Evolutionary conservation across 2,888 invertebrate genomes (phyloP).

Genomic region (Podabrus alpinus): DNA sequence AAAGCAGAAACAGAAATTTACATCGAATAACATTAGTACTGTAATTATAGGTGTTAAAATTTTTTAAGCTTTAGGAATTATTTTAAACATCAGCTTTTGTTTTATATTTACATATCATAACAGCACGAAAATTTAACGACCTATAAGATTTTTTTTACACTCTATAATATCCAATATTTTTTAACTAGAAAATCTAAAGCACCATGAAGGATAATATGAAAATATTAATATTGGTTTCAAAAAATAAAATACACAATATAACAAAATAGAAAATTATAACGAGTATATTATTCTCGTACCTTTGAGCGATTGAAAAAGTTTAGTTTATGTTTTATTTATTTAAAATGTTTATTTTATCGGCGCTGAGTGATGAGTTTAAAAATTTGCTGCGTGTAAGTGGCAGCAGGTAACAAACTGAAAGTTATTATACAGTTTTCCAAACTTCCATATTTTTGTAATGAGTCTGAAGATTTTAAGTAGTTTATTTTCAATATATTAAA

Average conservation of each 20-base stretch:
- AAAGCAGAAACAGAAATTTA: background rate
- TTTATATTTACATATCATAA: background rate
- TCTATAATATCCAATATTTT: background rate
- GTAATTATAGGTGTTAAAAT: background rate
- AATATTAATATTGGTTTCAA: background rate
- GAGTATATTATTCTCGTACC: background rate
- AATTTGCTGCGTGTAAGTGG: background rate
- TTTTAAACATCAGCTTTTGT: background rate
- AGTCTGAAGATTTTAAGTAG: background rate
- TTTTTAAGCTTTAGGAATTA: background rate
- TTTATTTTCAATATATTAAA: background rate
- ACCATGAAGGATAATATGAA: background rate
- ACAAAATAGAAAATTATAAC: background rate
- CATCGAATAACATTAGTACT: background rate
- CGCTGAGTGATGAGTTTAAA: background rate
- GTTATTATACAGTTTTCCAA: background rate
- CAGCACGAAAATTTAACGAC: background rate
- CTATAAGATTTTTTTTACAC: background rate
- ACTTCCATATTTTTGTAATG: background rate
- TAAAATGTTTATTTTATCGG: background rate
- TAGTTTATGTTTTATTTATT: slow-evolving; percentile 1
- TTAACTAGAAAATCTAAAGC: background rate
- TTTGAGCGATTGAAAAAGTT: background rate
- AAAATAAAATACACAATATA: background rate
- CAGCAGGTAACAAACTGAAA: background rate